Conservation (phyloP, 2,888 invertebrate species). For the Lasioglossum lativentre region DNA sequence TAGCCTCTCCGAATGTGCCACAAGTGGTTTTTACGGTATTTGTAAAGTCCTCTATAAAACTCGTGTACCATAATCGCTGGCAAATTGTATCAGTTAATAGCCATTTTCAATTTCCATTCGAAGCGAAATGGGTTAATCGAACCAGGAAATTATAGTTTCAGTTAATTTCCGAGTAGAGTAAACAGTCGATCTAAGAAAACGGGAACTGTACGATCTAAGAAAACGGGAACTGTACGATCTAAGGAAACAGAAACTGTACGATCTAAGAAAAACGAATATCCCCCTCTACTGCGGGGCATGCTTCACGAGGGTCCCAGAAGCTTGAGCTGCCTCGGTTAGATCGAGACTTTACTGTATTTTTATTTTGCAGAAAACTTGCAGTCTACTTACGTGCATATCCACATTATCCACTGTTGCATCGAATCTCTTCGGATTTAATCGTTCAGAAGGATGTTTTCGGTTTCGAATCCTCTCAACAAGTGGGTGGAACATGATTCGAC, state of each 20-base stretch:
- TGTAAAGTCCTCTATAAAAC: neutral
- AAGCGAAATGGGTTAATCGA: neutral
- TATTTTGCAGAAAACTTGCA: neutral
- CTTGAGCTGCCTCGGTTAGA: no score
- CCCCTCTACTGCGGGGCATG: no score
- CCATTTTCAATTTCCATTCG: neutral
- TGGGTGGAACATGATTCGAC: neutral
- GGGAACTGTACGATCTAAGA: neutral
- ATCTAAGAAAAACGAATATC: neutral
- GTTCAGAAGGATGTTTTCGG: neutral
- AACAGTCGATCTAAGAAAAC: neutral
- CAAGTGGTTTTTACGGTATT: neutral
- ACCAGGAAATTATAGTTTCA: neutral
- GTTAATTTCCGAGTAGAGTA: neutral
- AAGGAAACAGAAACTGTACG: neutral
- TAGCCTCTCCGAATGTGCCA: neutral
- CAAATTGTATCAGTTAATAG: neutral
- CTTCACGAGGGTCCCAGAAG: no score
- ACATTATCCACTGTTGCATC: neutral
- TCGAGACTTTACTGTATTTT: neutral
- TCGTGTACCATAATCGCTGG: neutral
- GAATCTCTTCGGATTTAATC: neutral
- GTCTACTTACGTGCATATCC: neutral
- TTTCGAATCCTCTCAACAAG: conserved; percentile 1
- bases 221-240: no score